Evolutionary conservation across 2,888 invertebrate species (phyloP).

Genomic region (Stenodema calcarata): DNA sequence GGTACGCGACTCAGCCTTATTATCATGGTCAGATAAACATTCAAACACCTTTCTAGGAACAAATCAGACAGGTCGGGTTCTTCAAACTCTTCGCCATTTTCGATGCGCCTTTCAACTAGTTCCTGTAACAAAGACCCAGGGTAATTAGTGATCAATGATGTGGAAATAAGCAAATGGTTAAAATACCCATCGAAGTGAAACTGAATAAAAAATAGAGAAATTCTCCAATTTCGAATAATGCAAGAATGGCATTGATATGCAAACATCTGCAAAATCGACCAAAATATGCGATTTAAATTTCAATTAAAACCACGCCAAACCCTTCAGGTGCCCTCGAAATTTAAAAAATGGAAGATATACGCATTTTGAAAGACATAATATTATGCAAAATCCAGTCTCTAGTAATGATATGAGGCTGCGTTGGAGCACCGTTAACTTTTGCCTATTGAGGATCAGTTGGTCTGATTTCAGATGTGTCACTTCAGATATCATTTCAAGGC

Average conservation of each 20-base stretch:
- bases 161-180: neutral
- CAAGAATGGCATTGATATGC: neutral
- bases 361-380: no score
- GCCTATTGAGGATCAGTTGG: no score
- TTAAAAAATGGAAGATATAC: no score
- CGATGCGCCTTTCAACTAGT: conserved; percentile 51
- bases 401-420: no score
- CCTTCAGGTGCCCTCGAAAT: neutral
- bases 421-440: no score
- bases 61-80: conserved; percentile 51
- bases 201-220: neutral
- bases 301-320: no score
- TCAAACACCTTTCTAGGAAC: conserved; percentile 50
- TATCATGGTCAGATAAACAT: conserved; percentile 52
- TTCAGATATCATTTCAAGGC: no score
- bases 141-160: no score
- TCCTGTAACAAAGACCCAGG: conserved; percentile 48
- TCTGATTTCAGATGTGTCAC: no score
- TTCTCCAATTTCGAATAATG: neutral
- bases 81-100: conserved; percentile 37
- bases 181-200: neutral
- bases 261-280: no score
- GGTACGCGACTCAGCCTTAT: conserved; percentile 53
- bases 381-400: no score
- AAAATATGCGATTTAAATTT: no score